Conservation (phyloP, 2,113 vertebrate genomes). For the Platichthys flesus region DNA sequence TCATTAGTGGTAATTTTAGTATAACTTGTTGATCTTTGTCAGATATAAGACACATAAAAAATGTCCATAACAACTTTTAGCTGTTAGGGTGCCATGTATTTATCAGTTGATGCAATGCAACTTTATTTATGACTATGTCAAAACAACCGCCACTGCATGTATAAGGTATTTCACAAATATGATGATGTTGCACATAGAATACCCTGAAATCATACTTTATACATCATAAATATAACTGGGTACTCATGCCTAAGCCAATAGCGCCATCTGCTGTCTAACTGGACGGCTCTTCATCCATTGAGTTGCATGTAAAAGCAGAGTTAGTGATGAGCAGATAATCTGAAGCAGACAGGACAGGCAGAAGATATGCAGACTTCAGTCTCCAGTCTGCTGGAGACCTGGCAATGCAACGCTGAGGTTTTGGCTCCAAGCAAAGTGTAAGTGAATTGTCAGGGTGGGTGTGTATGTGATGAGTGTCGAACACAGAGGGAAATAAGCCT, state of each 20-base stretch:
- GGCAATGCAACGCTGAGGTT: background rate
- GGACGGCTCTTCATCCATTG: background rate
- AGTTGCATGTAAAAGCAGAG: background rate
- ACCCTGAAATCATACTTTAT: background rate
- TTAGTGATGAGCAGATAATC: background rate
- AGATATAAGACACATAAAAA: background rate
- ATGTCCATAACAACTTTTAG: no score
- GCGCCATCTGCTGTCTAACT: constrained; percentile 57
- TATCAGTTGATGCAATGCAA: background rate
- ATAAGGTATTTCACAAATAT: background rate
- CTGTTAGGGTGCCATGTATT: background rate
- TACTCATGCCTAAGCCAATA: constrained; percentile 18
- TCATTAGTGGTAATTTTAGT: background rate
- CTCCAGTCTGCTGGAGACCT: constrained; percentile 1
- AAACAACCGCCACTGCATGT: background rate
- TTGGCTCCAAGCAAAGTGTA: background rate
- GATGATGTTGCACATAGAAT: background rate
- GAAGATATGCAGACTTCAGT: background rate
- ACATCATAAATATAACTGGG: background rate
- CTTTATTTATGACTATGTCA: background rate
- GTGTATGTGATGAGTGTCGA: background rate
- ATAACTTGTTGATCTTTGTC: background rate
- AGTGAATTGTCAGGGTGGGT: background rate
- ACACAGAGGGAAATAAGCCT: background rate
- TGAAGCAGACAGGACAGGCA: background rate